These are phyloP conservation scores for Hirtodrosophila cameraria DNA, from an alignment of 2,888 invertebrate species.

Conservation along the genomic window DNA sequence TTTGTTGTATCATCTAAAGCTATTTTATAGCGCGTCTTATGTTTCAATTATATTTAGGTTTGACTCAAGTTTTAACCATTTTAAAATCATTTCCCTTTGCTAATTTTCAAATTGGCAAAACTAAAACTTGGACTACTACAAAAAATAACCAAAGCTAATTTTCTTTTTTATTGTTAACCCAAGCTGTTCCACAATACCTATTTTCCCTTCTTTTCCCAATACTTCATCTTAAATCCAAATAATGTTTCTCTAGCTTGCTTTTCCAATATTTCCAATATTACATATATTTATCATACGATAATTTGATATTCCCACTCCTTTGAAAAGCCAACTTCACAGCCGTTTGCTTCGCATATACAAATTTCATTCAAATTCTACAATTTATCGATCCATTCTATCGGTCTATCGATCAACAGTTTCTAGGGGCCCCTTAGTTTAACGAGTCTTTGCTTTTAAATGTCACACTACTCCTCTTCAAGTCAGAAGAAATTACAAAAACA, in stretches of 20 bases:
- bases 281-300: slow-evolving; percentile 13
- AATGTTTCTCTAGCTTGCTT: slow-evolving; percentile 33
- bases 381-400: slow-evolving; percentile 20
- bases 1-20: slow-evolving; percentile 55
- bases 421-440: slow-evolving; percentile 45
- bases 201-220: neutral
- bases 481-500: slow-evolving; percentile 7
- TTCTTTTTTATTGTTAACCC: slow-evolving; percentile 9
- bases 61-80: slow-evolving; percentile 30
- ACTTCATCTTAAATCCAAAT: neutral
- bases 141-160: slow-evolving; percentile 36
- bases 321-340: slow-evolving; percentile 74
- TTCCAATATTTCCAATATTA: slow-evolving; percentile 31
- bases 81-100: slow-evolving; percentile 40
- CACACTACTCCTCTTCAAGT: neutral
- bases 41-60: slow-evolving; percentile 26
- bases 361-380: slow-evolving; percentile 43
- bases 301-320: slow-evolving; percentile 24
- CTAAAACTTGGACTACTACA: slow-evolving; percentile 53
- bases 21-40: slow-evolving; percentile 66
- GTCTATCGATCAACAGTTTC: slow-evolving; percentile 29
- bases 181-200: slow-evolving; percentile 21
- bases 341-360: slow-evolving; percentile 63
- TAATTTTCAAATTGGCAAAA: slow-evolving; percentile 38
- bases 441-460: slow-evolving; percentile 63